Percentiles rank a stretch among this genome's conserved stretches.
Evolutionary conservation across 2,888 invertebrate species (phyloP).

Genomic region (Deilephila porcellus): DNA sequence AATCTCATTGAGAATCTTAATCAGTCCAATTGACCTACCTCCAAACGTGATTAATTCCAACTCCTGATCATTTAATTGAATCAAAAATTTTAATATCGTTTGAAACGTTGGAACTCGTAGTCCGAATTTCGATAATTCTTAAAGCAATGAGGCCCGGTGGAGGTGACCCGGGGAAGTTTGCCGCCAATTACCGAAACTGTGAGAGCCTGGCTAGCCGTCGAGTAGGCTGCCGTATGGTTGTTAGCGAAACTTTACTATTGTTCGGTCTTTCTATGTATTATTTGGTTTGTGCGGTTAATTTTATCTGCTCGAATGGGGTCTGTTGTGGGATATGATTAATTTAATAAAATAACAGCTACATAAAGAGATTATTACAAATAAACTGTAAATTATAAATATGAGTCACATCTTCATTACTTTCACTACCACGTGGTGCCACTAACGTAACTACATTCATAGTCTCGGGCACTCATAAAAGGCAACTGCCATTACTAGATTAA

Average conservation of each 20-base stretch:
- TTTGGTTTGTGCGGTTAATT: background rate
- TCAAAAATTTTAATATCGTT: background rate
- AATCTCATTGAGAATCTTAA: too few relatives aligned
- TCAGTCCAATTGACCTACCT: background rate
- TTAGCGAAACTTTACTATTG: background rate
- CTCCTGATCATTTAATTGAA: background rate
- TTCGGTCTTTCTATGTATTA: background rate
- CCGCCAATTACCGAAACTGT: constrained; percentile 42
- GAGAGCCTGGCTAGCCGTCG: constrained; percentile 7
- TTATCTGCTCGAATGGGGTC: background rate
- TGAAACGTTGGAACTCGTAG: background rate
- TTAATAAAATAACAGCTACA: too few relatives aligned
- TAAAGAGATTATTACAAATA: too few relatives aligned
- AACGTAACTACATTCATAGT: too few relatives aligned
- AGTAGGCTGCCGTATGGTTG: background rate
- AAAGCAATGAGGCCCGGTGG: constrained; percentile 33
- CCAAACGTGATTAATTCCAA: background rate
- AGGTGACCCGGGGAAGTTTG: constrained; percentile 43
- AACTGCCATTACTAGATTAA: too few relatives aligned
- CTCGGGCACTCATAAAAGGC: too few relatives aligned
- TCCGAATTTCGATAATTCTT: constrained; percentile 30
- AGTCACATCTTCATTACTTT: too few relatives aligned
- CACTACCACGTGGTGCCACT: too few relatives aligned
- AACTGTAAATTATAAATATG: too few relatives aligned
- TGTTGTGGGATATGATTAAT: background rate